These are phyloP conservation scores for Bungarus multicinctus DNA, from an alignment of 2,113 vertebrate species.

Conservation along the genomic window DNA sequence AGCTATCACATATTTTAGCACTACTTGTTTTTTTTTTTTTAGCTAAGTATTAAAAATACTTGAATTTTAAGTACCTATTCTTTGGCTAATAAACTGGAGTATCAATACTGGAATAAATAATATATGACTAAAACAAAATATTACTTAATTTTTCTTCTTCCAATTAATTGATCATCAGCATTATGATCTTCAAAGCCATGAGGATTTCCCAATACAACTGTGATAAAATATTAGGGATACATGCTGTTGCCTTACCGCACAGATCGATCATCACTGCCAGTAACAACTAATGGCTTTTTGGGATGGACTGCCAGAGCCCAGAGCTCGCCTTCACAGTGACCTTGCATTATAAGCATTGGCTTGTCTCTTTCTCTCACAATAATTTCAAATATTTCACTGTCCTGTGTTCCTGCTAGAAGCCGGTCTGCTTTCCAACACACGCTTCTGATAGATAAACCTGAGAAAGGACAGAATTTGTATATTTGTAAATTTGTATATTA, in stretches of 20 bases:
- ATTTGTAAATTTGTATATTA: not conserved
- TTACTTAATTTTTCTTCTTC: not conserved
- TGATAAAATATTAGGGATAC: not conserved
- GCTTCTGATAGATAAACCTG: constrained; percentile 93
- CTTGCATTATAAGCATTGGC: constrained; percentile 92
- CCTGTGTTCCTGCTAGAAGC: constrained; percentile 91
- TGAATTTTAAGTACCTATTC: not conserved
- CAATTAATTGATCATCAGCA: not conserved
- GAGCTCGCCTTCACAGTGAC: constrained; percentile 95
- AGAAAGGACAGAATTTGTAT: not conserved
- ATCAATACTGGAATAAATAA: not conserved
- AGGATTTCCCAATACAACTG: not conserved
- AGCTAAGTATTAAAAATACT: not conserved
- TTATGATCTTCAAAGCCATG: not conserved
- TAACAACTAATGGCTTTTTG: constrained; percentile 91
- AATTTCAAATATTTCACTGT: constrained; percentile 98
- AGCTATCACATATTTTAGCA: not conserved
- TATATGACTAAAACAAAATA: not conserved
- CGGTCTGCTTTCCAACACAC: constrained; percentile 96
- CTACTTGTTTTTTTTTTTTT: not conserved
- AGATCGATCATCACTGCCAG: constrained; percentile 92
- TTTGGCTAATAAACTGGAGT: not conserved
- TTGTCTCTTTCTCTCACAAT: constrained; percentile 93
- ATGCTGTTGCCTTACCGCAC: constrained; percentile 76
- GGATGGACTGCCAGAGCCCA: constrained; percentile 94